These are phyloP conservation scores for Miichthys miiuy DNA, from an alignment of 2,797 vertebrate genomes.

Conservation along the genomic window DNA sequence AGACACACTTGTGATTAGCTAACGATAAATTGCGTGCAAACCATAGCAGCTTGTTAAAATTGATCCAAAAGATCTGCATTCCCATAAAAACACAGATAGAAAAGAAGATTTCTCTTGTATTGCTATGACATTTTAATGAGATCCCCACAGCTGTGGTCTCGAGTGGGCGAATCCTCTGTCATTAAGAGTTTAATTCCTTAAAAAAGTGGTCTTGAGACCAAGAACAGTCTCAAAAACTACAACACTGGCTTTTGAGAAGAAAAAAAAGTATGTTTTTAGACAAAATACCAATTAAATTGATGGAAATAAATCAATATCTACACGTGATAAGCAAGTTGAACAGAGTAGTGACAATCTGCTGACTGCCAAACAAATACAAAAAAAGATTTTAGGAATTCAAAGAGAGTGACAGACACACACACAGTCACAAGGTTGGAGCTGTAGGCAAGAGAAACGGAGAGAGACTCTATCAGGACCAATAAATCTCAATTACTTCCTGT, in stretches of 20 bases:
- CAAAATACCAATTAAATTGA: not conserved
- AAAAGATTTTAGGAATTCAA: not conserved
- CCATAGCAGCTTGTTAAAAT: too few species aligned
- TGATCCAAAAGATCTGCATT: too few species aligned
- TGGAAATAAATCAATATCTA: not conserved
- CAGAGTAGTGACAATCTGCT: not conserved
- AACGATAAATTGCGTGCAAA: too few species aligned
- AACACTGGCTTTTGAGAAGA: not conserved
- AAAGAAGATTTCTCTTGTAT: too few species aligned
- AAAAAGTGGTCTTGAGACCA: too few species aligned
- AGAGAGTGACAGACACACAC: not conserved
- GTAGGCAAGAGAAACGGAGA: not conserved
- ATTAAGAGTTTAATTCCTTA: too few species aligned
- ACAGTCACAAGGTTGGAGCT: not conserved
- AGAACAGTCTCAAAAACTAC: too few species aligned
- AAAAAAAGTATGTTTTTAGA: not conserved
- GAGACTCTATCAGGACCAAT: conserved; percentile 4
- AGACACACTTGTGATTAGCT: too few species aligned
- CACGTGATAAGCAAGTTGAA: not conserved
- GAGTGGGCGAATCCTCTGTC: too few species aligned
- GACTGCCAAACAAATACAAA: not conserved
- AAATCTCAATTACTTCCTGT: conserved; percentile 31
- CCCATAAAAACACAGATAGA: too few species aligned
- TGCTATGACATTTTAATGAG: too few species aligned
- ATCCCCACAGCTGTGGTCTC: too few species aligned